Evolutionary conservation across 2,113 vertebrate species (phyloP).

Genomic region (Alosa alosa): DNA sequence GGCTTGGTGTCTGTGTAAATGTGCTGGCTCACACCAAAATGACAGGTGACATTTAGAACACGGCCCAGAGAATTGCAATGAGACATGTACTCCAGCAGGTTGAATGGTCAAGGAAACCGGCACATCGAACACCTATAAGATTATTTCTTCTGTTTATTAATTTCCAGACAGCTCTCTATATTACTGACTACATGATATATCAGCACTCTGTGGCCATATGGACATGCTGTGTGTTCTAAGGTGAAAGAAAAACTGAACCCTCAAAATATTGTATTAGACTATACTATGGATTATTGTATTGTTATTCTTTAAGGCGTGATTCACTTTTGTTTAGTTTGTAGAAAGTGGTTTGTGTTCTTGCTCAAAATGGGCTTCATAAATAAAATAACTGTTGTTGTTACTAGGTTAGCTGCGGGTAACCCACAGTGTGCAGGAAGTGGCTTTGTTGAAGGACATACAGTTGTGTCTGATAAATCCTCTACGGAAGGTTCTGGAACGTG

Average conservation of each 20-base stretch:
- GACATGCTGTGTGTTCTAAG: background rate
- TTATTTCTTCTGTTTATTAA: background rate
- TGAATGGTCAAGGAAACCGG: background rate
- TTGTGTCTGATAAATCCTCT: constrained; percentile 24
- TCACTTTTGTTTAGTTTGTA: background rate
- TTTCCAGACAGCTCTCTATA: background rate
- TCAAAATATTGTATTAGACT: background rate
- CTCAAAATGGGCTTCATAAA: background rate
- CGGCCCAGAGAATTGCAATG: constrained; percentile 49
- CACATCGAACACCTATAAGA: background rate
- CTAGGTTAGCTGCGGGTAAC: background rate
- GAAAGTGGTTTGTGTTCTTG: background rate
- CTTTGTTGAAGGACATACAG: constrained; percentile 21
- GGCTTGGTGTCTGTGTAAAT: constrained; percentile 24
- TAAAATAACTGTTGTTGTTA: constrained; percentile 2
- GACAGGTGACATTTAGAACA: constrained; percentile 43
- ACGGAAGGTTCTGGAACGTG: constrained; percentile 40
- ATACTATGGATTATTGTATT: background rate
- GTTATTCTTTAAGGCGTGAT: background rate
- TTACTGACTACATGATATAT: background rate
- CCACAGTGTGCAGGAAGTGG: background rate
- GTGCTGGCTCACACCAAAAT: constrained; percentile 29
- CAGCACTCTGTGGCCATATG: background rate
- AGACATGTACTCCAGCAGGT: constrained; percentile 39
- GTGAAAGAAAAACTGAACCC: background rate